A percentile compares a stretch with the other conserved stretches of the same genome.
Conservation (phyloP, 2,113 vertebrate genomes). For the Silurus meridionalis region DNA sequence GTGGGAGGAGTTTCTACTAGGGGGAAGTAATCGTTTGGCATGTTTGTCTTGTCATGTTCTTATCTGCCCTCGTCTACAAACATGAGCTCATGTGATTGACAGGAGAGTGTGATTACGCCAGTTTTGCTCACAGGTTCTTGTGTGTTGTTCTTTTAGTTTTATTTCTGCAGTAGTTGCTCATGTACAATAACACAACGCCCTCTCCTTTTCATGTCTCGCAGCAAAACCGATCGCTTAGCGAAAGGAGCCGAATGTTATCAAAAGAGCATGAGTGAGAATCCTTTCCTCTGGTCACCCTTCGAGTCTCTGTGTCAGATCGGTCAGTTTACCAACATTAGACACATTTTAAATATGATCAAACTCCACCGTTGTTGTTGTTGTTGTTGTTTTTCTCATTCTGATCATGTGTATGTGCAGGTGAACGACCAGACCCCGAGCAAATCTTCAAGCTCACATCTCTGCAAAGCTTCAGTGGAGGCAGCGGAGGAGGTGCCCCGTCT, state of each 20-base stretch:
- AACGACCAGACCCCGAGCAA: slow-evolving; percentile 97
- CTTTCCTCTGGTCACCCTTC: slow-evolving; percentile 97
- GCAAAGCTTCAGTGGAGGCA: slow-evolving; percentile 83
- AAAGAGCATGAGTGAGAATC: slow-evolving; percentile 97
- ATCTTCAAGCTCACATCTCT: slow-evolving; percentile 93
- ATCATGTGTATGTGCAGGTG: slow-evolving; percentile 73
- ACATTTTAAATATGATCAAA: not conserved
- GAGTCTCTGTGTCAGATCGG: slow-evolving; percentile 98
- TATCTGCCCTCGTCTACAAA: no score
- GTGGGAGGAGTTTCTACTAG: not conserved
- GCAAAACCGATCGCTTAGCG: slow-evolving; percentile 89
- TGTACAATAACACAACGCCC: no score
- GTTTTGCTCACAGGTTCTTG: no score
- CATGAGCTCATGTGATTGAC: no score
- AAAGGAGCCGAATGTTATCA: slow-evolving; percentile 99
- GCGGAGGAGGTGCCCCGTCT: slow-evolving; percentile 73
- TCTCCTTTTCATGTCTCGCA: slow-evolving; percentile 61
- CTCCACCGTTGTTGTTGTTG: not conserved
- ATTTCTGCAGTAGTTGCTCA: not conserved
- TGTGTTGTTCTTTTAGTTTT: not conserved
- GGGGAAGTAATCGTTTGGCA: not conserved
- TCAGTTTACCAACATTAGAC: slow-evolving; percentile 57
- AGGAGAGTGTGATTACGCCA: no score
- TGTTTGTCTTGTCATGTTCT: no score
- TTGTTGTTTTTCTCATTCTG: not conserved